Conservation (phyloP, 2,797 vertebrate species). For the Phoeniculus purpureus region DNA sequence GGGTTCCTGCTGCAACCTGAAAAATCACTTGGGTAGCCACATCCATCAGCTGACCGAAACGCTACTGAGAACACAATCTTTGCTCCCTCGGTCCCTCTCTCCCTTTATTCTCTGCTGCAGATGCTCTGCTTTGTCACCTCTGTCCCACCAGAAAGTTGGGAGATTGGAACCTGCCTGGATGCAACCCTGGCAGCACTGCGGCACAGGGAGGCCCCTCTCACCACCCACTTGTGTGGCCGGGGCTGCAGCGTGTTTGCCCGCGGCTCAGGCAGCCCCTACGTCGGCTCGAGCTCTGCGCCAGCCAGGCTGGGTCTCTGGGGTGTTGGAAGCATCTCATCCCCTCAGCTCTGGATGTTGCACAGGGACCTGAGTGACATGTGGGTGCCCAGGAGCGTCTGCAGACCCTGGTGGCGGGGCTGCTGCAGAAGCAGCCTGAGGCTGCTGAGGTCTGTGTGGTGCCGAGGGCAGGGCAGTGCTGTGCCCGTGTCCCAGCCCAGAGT, state of each 20-base stretch:
- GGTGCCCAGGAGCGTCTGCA: neutral
- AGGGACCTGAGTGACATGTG: neutral
- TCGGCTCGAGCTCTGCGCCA: neutral
- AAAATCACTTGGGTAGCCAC: constrained; percentile 20
- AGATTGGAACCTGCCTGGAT: neutral
- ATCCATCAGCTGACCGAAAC: constrained; percentile 42
- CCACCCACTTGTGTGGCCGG: accelerated
- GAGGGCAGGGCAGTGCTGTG: neutral
- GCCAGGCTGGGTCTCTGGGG: neutral
- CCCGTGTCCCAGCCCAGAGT: neutral
- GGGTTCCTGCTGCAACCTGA: constrained; percentile 4
- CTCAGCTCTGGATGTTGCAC: neutral
- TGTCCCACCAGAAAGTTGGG: neutral
- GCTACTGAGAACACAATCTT: constrained; percentile 50
- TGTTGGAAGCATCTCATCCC: neutral
- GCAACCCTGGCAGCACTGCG: neutral
- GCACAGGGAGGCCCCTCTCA: neutral
- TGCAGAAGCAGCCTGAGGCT: neutral
- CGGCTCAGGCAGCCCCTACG: neutral
- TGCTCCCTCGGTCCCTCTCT: neutral
- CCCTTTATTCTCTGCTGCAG: neutral
- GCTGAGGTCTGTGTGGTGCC: neutral
- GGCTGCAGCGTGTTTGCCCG: neutral
- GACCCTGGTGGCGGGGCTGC: neutral
- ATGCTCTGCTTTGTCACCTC: constrained; percentile 39